phyloP scores from a whole-genome alignment of 2,888 invertebrate species.

The Tryphoninae sp. region DNA sequence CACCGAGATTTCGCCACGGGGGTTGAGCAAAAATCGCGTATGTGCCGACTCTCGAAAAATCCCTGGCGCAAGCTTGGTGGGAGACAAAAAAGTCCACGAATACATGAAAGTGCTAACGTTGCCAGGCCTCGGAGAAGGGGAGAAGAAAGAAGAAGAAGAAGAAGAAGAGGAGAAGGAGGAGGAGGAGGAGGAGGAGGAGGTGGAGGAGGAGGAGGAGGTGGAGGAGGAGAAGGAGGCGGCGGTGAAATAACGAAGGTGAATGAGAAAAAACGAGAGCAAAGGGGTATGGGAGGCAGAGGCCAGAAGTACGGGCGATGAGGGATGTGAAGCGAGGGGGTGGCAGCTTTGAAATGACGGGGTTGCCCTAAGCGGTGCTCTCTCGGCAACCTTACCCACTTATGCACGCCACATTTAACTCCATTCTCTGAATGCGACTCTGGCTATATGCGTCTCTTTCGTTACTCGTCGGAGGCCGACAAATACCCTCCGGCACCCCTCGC shows the following conservation, averaged over 20 bases:
- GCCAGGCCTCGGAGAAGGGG: not conserved
- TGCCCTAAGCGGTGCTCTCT: constrained; percentile 64
- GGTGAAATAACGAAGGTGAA: too few relatives aligned
- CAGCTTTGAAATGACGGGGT: constrained; percentile 67
- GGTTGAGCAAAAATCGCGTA: constrained; percentile 9
- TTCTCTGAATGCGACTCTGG: constrained; percentile 66
- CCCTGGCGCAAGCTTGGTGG: not conserved
- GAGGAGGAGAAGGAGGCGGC: not conserved
- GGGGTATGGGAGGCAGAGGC: constrained; percentile 11
- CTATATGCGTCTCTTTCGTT: constrained; percentile 11
- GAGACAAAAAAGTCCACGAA: constrained; percentile 21
- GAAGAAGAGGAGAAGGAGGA: not conserved
- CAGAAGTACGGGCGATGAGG: constrained; percentile 32
- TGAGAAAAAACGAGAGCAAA: constrained; percentile 4
- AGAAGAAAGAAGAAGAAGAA: constrained; percentile 1
- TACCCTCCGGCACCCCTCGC: constrained; percentile 32
- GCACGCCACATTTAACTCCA: constrained; percentile 75
- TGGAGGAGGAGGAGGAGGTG: not conserved
- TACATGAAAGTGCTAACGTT: constrained; percentile 36
- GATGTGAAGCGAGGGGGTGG: constrained; percentile 11
- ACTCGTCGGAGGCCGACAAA: constrained; percentile 36
- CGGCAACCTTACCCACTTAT: constrained; percentile 74
- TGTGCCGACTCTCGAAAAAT: constrained; percentile 31
- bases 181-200: not conserved
- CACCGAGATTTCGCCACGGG: too few relatives aligned